Evolutionary conservation across 2,888 invertebrate species (phyloP).

Genomic region (Pseudococcus jackbeardsleyi): DNA sequence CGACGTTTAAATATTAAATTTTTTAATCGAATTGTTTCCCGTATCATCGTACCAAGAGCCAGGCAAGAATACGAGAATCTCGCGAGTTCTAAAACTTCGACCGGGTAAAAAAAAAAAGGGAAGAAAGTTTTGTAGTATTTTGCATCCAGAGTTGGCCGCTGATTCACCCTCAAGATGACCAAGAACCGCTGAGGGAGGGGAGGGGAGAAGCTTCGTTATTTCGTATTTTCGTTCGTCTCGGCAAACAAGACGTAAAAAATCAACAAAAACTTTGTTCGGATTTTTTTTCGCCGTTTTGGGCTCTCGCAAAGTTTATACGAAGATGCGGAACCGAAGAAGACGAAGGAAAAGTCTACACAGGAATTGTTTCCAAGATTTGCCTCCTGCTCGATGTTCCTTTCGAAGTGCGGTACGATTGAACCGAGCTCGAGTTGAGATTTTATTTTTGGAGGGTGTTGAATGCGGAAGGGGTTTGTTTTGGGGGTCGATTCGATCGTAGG

Average conservation of each 20-base stretch:
- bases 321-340: not conserved
- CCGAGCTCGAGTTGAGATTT: not conserved
- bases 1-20: constrained; percentile 8
- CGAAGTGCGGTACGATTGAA: not conserved
- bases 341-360: not conserved
- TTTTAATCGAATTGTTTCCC: constrained; percentile 5
- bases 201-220: not conserved
- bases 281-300: not conserved
- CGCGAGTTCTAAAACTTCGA: not conserved
- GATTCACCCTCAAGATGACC: not conserved
- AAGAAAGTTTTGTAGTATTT: not conserved
- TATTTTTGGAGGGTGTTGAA: not conserved
- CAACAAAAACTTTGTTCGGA: not conserved
- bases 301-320: not conserved
- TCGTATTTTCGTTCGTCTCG: constrained; percentile 6
- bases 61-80: too few relatives aligned
- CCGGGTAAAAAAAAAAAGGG: not conserved
- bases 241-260: constrained; percentile 23
- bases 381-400: not conserved
- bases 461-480: too few relatives aligned
- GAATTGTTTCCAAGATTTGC: not conserved
- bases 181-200: not conserved
- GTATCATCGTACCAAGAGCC: not conserved
- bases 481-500: too few relatives aligned
- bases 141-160: not conserved